Conservation (phyloP, 2,797 vertebrate species). For the Xenentodon cancila region DNA sequence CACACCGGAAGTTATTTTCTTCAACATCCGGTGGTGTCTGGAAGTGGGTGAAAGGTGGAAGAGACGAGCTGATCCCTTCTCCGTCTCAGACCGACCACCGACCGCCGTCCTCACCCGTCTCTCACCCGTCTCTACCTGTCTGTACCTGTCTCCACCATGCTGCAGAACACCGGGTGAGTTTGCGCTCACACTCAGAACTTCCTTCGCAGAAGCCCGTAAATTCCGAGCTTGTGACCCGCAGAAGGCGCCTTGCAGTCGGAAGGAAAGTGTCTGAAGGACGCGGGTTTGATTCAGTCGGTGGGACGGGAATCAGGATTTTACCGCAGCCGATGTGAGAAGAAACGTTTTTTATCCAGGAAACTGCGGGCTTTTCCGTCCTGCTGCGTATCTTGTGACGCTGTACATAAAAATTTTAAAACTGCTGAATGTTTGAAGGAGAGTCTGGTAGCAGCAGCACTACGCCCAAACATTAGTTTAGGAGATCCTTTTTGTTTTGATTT, state of each 20-base stretch:
- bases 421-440: background rate
- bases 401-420: background rate
- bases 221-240: background rate
- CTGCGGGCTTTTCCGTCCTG: fast-evolving
- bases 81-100: background rate
- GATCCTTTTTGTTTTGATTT: too few relatives aligned
- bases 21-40: conserved; percentile 23
- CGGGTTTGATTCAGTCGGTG: background rate
- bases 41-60: conserved; percentile 66
- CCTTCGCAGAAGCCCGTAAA: fast-evolving
- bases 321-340: background rate
- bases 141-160: conserved; percentile 51
- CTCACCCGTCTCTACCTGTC: too few relatives aligned
- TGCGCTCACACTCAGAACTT: background rate
- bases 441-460: background rate
- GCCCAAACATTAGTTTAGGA: too few relatives aligned
- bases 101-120: background rate
- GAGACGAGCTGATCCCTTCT: background rate
- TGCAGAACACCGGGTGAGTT: conserved; percentile 83
- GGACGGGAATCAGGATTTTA: fast-evolving
- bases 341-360: too few relatives aligned
- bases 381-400: background rate
- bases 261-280: too few relatives aligned
- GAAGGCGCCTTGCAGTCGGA: background rate
- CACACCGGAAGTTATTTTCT: conserved; percentile 19